These are phyloP conservation scores for Tragopan temminckii DNA, from an alignment of 2,797 vertebrate genomes.

Conservation along the genomic window DNA sequence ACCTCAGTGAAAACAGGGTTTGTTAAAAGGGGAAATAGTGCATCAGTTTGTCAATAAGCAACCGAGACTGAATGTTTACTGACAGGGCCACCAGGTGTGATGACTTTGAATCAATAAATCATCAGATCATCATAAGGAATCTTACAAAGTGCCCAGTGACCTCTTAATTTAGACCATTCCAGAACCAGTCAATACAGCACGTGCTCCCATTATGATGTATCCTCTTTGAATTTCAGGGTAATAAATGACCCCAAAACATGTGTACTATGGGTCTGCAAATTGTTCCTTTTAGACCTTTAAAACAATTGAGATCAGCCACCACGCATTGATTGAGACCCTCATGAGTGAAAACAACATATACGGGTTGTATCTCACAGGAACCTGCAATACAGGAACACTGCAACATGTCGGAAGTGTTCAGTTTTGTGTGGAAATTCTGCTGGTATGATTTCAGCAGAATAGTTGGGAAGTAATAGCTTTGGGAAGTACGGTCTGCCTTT, in stretches of 20 bases:
- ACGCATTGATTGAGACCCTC: neutral
- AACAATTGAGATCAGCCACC: fast-evolving
- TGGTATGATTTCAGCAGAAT: neutral
- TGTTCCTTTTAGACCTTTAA: neutral
- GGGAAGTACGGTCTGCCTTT: neutral
- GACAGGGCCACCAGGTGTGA: neutral
- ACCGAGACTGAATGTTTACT: neutral
- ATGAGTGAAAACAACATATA: fast-evolving
- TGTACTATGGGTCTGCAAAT: neutral
- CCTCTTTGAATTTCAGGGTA: neutral
- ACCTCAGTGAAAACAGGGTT: neutral
- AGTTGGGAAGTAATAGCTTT: neutral
- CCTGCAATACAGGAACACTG: neutral
- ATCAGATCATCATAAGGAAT: neutral
- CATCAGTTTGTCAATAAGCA: no score
- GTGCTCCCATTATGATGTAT: neutral
- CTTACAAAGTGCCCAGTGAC: neutral
- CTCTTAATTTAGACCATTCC: neutral
- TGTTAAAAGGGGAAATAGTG: neutral
- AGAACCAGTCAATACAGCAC: neutral
- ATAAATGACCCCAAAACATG: neutral
- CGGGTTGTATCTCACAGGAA: neutral
- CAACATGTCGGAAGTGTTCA: neutral
- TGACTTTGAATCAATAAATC: neutral
- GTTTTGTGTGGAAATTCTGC: neutral